phyloP scores from a whole-genome alignment of 2,888 invertebrate species.

The Danaus chrysippus region DNA sequence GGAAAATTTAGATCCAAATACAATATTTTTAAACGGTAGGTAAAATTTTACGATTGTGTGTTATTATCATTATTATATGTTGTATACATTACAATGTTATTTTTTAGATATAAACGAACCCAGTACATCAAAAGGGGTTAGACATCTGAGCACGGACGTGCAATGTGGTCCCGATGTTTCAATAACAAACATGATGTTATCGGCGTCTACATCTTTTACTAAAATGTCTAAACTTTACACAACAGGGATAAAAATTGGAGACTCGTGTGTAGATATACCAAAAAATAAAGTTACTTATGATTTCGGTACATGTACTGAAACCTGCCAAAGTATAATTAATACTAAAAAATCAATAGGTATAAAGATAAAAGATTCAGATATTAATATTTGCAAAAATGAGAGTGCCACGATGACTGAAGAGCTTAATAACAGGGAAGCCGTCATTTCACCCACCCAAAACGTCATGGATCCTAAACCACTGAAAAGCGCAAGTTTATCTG shows the following conservation, averaged over 20 bases:
- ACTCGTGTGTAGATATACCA: conserved; percentile 37
- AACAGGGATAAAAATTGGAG: conserved; percentile 48
- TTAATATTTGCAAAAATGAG: conserved; percentile 29
- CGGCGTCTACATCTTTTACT: conserved; percentile 48
- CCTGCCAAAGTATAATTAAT: conserved; percentile 9
- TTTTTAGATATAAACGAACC: conserved; percentile 69
- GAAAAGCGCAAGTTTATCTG: conserved; percentile 40
- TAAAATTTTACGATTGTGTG: neutral
- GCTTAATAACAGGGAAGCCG: neutral
- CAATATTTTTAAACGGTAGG: conserved; percentile 63
- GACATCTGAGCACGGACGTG: conserved; percentile 58
- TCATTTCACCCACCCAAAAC: conserved; percentile 1
- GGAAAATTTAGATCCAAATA: conserved; percentile 48
- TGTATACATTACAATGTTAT: neutral
- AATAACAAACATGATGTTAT: conserved; percentile 39
- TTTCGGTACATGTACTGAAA: conserved; percentile 41
- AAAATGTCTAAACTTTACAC: conserved; percentile 43
- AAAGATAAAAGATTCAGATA: conserved; percentile 27
- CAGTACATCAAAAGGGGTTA: conserved; percentile 70
- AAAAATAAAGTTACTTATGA: conserved; percentile 36
- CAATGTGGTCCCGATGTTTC: conserved; percentile 65
- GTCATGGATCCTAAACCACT: conserved; percentile 37
- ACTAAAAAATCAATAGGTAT: conserved; percentile 20
- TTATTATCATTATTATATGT: neutral
- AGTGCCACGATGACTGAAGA: conserved; percentile 35